Percentiles rank a stretch among this genome's conserved stretches.
These are phyloP conservation scores for Otolemur crassicaudatus DNA, from an alignment of 2,797 vertebrate genomes.

Conservation along the genomic window DNA sequence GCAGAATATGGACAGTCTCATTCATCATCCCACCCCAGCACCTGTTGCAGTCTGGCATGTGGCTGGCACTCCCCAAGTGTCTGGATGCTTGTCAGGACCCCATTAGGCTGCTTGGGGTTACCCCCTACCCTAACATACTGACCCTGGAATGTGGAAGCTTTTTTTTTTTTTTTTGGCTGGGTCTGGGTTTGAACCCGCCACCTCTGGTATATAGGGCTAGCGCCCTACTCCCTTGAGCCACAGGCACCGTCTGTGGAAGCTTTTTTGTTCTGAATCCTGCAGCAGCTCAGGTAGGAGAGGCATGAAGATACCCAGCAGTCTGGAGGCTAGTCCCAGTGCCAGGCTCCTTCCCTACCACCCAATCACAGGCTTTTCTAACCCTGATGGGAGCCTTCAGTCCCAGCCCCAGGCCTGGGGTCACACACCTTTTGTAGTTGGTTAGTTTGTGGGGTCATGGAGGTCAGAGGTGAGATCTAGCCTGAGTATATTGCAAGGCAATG, in stretches of 20 bases:
- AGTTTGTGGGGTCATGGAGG: not conserved
- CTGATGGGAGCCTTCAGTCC: not conserved
- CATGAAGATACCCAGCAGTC: not conserved
- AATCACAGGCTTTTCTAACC: not conserved
- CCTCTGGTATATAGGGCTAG: too few species aligned
- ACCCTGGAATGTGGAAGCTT: not conserved
- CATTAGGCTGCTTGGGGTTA: not conserved
- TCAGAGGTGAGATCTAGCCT: slow-evolving; percentile 9
- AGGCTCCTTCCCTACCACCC: not conserved
- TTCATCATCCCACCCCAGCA: not conserved
- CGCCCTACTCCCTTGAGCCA: too few species aligned
- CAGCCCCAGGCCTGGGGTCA: not conserved
- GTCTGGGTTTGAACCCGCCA: too few species aligned
- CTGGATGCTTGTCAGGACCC: not conserved
- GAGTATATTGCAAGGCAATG: not conserved
- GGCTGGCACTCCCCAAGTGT: not conserved
- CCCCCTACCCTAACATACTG: not conserved
- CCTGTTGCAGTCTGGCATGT: not conserved
- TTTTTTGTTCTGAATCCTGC: not conserved
- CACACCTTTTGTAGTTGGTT: slow-evolving; percentile 25
- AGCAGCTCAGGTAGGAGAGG: not conserved
- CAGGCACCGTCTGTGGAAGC: too few species aligned
- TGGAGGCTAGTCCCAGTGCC: not conserved
- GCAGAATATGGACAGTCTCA: not conserved
- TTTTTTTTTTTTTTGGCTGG: not conserved